Base-by-base conservation (phyloP, 1,140 invertebrate species). In the Proales similis region DNA sequence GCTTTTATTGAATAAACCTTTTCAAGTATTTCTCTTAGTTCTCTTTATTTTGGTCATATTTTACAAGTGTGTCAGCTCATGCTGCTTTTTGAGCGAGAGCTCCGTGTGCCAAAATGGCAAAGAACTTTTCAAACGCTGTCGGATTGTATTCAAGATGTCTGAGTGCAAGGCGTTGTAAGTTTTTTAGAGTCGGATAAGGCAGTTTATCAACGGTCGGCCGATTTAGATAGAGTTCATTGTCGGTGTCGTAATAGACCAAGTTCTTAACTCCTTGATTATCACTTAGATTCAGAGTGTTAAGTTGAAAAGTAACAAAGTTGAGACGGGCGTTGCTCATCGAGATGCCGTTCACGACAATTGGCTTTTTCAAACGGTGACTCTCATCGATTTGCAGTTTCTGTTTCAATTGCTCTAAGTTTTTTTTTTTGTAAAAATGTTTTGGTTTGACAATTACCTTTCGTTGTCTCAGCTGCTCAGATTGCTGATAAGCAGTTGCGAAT, bases 221-320 rank as follows among this genome's bases (percentile, higher is more conserved):
- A 61, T 61, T 61, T 11, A 45, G 22, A 45, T 61, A 61, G 1
- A 61, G 11, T 20, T 61, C 39, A 46, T 61, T 61, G 17, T 46
- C 17, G 5, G 43, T 22, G 36, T 61, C 57, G 26, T 45, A 45
- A 17, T 29, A 61, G 6, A 46, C 57, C 14, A 45, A 30, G 47
- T 61, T 61, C 38, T 46, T 45, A 29, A 45, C 12, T 19, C 39
- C 57, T 24, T 45, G 32, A 20, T 32, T 61, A 45, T 61, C 57
- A 24, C 47, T 61, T 19, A 45, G 38, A 61, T 61, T 61, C 3
- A 61, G 24, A 29, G 57, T 61, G 27, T 61, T 61, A n/a, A 61
- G 47, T 30, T 61, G 57, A 46, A 61, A 61, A 24, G 39, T 46
- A 20, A 30, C 57, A 61, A 24, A 61, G 38, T 61, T 45, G 38